A percentile compares a stretch with the other conserved stretches of the same genome.
These are phyloP conservation scores for Dipus sagitta DNA, from an alignment of 2,797 vertebrate genomes.

Conservation along the genomic window DNA sequence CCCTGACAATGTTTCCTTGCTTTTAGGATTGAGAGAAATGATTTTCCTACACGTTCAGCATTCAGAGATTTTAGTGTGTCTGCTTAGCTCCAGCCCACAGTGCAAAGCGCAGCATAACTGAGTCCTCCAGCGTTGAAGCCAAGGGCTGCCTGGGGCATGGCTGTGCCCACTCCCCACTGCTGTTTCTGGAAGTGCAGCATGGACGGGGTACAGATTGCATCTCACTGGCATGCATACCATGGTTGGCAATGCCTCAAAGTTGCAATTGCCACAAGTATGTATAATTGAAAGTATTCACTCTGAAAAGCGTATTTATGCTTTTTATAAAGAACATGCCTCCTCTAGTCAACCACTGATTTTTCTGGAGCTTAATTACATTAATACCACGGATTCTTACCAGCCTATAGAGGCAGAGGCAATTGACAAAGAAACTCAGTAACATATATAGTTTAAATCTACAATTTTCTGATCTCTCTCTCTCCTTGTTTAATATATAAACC, in stretches of 20 bases:
- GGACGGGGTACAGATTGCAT: constrained; percentile 53
- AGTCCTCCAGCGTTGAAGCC: constrained; percentile 73
- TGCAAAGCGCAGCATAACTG: constrained; percentile 76
- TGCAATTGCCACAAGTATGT: constrained; percentile 81
- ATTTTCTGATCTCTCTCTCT: constrained; percentile 84
- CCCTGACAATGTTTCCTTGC: constrained; percentile 87
- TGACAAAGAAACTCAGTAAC: constrained; percentile 81
- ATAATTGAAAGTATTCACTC: constrained; percentile 80
- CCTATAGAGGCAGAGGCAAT: constrained; percentile 85
- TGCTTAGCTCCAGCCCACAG: constrained; percentile 83
- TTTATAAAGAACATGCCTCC: constrained; percentile 82
- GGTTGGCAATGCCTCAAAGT: constrained; percentile 69
- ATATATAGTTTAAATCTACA: constrained; percentile 82
- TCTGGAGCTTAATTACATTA: constrained; percentile 84
- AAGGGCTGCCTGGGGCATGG: constrained; percentile 74
- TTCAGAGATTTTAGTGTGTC: constrained; percentile 86
- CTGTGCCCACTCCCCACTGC: constrained; percentile 64
- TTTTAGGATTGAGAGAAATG: constrained; percentile 88
- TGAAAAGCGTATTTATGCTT: constrained; percentile 80
- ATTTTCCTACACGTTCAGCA: constrained; percentile 87
- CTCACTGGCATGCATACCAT: constrained; percentile 78
- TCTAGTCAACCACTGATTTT: constrained; percentile 83
- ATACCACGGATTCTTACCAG: constrained; percentile 83
- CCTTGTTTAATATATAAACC: constrained; percentile 88
- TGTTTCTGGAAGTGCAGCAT: constrained; percentile 66